phyloP scores from a whole-genome alignment of 2,113 vertebrate species.

The Pygoscelis adeliae region DNA sequence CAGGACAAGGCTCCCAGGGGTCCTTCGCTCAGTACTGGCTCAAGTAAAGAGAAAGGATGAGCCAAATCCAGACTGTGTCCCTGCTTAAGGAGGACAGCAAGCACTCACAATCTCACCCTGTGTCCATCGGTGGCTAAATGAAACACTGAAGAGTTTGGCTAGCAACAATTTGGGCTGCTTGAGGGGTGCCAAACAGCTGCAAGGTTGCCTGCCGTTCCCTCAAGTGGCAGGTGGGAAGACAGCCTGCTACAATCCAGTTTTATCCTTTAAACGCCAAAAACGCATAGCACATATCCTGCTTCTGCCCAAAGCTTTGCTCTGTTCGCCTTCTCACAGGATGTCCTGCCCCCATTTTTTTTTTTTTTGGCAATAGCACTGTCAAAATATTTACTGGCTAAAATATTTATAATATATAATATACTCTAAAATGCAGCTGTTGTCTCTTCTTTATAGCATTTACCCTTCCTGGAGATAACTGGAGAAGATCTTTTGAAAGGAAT shows the following conservation, averaged over 20 bases:
- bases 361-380: not conserved
- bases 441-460: not conserved
- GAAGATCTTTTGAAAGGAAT: not conserved
- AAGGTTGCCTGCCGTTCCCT: slow-evolving; percentile 20
- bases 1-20: slow-evolving; percentile 35
- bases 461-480: not conserved
- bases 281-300: not conserved
- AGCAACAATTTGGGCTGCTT: slow-evolving; percentile 5
- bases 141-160: not conserved
- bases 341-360: not conserved
- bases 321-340: slow-evolving; percentile 33
- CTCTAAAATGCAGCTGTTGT: not conserved
- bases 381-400: slow-evolving; percentile 51
- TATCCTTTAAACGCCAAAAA: slow-evolving; percentile 19
- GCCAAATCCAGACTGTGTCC: slow-evolving; percentile 35
- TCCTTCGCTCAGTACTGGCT: slow-evolving; percentile 17
- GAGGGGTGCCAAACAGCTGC: slow-evolving; percentile 64
- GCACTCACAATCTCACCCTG: not conserved
- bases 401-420: slow-evolving; percentile 10
- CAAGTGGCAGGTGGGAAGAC: slow-evolving; percentile 53
- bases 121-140: not conserved
- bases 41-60: slow-evolving; percentile 27
- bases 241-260: not conserved
- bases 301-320: not conserved
- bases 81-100: not conserved